These are phyloP conservation scores for Ailuropoda melanoleuca DNA, from an alignment of 2,113 vertebrate species.

Conservation along the genomic window DNA sequence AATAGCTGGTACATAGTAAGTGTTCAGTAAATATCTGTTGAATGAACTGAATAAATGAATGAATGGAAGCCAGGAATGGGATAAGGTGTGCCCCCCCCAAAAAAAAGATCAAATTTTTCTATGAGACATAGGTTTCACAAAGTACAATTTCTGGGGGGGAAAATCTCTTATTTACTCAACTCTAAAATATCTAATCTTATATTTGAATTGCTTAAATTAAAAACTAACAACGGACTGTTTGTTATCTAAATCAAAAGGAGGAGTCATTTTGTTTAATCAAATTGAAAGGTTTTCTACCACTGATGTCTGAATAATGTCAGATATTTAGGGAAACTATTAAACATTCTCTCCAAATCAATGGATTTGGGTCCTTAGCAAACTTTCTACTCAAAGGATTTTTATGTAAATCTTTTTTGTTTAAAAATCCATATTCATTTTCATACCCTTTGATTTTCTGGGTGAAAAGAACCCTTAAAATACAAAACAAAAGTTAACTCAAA, in stretches of 20 bases:
- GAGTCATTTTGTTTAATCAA: slow-evolving; percentile 34
- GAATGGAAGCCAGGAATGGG: not conserved
- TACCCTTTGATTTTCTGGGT: slow-evolving; percentile 42
- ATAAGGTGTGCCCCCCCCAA: not conserved
- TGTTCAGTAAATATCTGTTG: not conserved
- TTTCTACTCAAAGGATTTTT: slow-evolving; percentile 40
- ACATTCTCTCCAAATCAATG: slow-evolving; percentile 32
- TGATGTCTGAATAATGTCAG: not conserved
- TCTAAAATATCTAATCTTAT: slow-evolving; percentile 59
- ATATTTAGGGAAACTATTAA: slow-evolving; percentile 39
- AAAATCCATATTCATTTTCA: slow-evolving; percentile 46
- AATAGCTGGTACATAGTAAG: not conserved
- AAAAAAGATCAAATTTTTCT: not conserved
- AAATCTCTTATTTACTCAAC: slow-evolving; percentile 61
- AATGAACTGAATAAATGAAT: not conserved
- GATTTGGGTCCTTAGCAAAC: not conserved
- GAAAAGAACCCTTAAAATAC: slow-evolving; percentile 58
- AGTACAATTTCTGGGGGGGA: slow-evolving; percentile 13
- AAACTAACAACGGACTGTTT: not conserved
- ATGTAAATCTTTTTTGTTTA: slow-evolving; percentile 43
- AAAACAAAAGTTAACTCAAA: slow-evolving; percentile 63
- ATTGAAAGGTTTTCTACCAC: slow-evolving; percentile 31
- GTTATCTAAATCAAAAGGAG: slow-evolving; percentile 52
- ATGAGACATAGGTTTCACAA: not conserved
- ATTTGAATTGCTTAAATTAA: slow-evolving; percentile 36